Percentiles rank a stretch among this genome's conserved stretches.
Conservation (phyloP, 1,140 invertebrate genomes). For the Formica selysi region DNA sequence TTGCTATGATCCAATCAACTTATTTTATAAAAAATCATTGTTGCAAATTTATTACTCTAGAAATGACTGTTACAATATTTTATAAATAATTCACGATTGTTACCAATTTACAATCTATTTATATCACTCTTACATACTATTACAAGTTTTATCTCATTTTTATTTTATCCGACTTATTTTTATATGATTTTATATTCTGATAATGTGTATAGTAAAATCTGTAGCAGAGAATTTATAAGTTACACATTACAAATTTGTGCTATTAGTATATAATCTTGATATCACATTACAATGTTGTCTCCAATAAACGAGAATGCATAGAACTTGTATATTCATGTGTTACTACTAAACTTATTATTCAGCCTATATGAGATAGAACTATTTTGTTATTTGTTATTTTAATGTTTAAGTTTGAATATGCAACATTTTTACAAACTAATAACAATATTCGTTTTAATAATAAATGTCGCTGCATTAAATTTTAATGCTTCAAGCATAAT, state of each 20-base stretch:
- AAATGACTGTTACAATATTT: not conserved
- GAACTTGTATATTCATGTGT: conserved; percentile 21
- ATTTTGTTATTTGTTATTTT: not conserved
- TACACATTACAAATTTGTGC: conserved; percentile 11
- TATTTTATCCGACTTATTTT: not conserved
- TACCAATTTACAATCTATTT: conserved; percentile 20
- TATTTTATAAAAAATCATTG: not conserved
- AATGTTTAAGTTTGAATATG: conserved; percentile 11
- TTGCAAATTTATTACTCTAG: not conserved
- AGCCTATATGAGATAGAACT: not conserved
- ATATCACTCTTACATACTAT: not conserved
- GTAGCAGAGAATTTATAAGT: not conserved
- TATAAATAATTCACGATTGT: not conserved
- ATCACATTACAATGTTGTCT: conserved; percentile 2
- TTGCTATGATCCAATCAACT: not conserved
- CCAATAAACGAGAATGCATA: conserved; percentile 13
- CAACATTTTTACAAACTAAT: conserved; percentile 9
- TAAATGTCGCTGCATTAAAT: not conserved
- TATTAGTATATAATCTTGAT: conserved; percentile 17
- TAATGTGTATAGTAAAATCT: conserved; percentile 10
- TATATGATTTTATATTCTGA: not conserved
- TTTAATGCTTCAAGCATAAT: conserved; percentile 8
- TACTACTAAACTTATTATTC: conserved; percentile 11
- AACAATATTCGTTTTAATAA: not conserved
- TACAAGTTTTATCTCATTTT: not conserved